These are phyloP conservation scores for Myopa testacea DNA, from an alignment of 2,888 invertebrate species.

Conservation along the genomic window DNA sequence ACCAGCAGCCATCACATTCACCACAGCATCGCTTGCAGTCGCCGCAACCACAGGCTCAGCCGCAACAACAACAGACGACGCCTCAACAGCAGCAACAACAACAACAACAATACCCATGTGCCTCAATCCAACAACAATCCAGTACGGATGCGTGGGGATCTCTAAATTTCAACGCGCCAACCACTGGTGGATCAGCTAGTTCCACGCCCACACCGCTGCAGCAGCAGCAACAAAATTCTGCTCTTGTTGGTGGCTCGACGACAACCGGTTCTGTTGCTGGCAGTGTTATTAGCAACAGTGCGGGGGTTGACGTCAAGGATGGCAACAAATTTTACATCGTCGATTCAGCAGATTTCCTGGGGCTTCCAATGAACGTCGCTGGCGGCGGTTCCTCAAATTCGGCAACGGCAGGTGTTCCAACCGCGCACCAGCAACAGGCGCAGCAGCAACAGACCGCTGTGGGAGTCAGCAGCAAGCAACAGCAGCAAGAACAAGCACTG, in stretches of 20 bases:
- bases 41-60: constrained; percentile 55
- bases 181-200: constrained; percentile 14
- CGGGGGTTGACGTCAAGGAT: constrained; percentile 56
- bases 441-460: constrained; percentile 45
- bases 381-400: constrained; percentile 48
- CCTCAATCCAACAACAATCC: constrained; percentile 50
- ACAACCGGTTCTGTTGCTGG: constrained; percentile 42
- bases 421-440: constrained; percentile 45
- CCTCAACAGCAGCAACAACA: constrained; percentile 48
- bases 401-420: constrained; percentile 46
- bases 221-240: constrained; percentile 49
- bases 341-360: constrained; percentile 66
- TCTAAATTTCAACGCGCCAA: constrained; percentile 48
- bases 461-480: constrained; percentile 50
- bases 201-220: constrained; percentile 42
- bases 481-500: constrained; percentile 57
- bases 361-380: constrained; percentile 66
- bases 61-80: constrained; percentile 41
- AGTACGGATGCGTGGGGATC: constrained; percentile 55
- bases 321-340: constrained; percentile 65
- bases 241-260: constrained; percentile 38
- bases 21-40: constrained; percentile 58
- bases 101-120: constrained; percentile 53
- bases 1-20: constrained; percentile 59
- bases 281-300: constrained; percentile 42